Base-by-base conservation (phyloP, 2,888 invertebrate species). In the Dolichomitus sp. region DNA sequence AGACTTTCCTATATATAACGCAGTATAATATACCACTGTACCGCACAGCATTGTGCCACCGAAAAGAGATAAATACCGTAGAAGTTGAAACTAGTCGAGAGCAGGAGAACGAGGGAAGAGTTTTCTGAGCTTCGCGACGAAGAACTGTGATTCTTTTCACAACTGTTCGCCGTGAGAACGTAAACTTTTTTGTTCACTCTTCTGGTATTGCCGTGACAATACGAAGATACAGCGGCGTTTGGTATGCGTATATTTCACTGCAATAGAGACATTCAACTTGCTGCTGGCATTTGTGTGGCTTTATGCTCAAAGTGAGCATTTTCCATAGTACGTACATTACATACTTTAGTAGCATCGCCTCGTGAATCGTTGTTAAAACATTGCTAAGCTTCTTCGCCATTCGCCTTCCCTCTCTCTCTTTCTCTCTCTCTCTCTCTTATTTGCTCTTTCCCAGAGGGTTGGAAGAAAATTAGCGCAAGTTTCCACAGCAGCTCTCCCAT, bases 61-160 rank as follows among this genome's bases (percentile, higher is more conserved):
- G 50, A 70, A 77, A 42, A 78, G 33, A 69, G 45, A 65, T 63
- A 73, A 72, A 52, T 81, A 77, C 33, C 45, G 57, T 19, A 17
- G 61, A 77, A 81, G 54, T 68, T 78, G 42, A 59, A 72, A 72
- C 40, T 63, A 70, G 78, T 27, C 45, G 17, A 19, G 27, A 45
- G 40, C 7, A 23, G 68, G 52, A 14, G 23, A 30, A 37, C 30
- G 59, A 48, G 48, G 45, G 40, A 42, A 19, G 74, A 77, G 77
- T 42, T 65, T n/a, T 68, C 63, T 69, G 54, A 70, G 50, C 63
- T 65, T 48, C 37, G 66, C 66, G 50, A 72, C 52, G 50, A 68
- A 57, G 66, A 68, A 72, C 68, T 63, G 69, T 57, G 78, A 74
- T 78, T 78, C 78, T 74, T 78, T 82, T 82, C 81, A 81, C 63